Base-by-base conservation (phyloP, 2,113 vertebrate genomes). In the Thinocorus orbignyianus region DNA sequence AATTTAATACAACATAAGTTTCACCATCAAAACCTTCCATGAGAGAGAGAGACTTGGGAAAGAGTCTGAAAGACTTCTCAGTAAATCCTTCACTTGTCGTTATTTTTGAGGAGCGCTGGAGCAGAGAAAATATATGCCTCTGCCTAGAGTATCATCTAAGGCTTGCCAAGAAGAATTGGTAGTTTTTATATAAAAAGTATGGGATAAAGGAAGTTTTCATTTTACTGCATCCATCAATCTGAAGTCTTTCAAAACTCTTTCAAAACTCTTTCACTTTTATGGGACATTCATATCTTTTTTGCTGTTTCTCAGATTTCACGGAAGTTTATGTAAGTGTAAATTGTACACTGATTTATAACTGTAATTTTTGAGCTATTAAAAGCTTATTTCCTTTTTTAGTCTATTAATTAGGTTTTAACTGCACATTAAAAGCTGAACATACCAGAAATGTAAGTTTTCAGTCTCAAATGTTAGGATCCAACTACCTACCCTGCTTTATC, bases 31-130 rank as follows among this genome's bases (percentile, higher is more conserved):
- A 65, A 22, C 3, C 72, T 78, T 91, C 68, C 18, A 37, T 25
- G 52, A 91, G 28, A 87, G 22, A 71, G 5, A 31, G 5, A 62
- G 48, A 49, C 28, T 24, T 16, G 1, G 72, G 54, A 93, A 79
- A 80, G 14, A 78, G 30, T 42, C 17, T 46, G 24, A 64, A 54
- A 85, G 13, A 51, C 42, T 71, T 70, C 65, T 35, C 26, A 78
- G 18, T 92, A 81, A 94, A 72, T 91, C 65, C 82, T 62, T 77
- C 54, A 28, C 77, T 65, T 70, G 42, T 55, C 33, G 58, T 24
- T 86, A 49, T 73, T 92, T 97, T 96, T 90, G n/a, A 87, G n/a
- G 49, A 81, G 13, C 37, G 49, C 5, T 54, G 37, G 42, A 90
- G 55, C 10, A 80, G 37, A 81, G 20, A 55, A 94, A 92, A 88